Evolutionary conservation across 2,797 vertebrate species (phyloP).

Genomic region (Pseudochaenichthys georgianus): DNA sequence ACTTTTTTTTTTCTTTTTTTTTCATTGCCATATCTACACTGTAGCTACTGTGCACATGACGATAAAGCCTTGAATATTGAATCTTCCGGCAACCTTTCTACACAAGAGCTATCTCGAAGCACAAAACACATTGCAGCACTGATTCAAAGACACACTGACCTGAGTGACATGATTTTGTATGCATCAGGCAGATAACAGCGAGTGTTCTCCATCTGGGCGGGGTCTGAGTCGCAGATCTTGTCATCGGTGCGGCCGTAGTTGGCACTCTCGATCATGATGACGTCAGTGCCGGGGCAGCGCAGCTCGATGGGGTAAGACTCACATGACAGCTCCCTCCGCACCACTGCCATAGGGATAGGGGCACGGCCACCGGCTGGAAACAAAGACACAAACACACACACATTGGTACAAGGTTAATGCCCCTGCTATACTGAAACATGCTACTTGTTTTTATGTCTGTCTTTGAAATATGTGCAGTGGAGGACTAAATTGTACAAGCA

Average conservation of each 20-base stretch:
- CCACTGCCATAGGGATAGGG: slow-evolving; percentile 98
- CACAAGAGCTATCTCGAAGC: not conserved
- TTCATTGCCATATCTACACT: too few relatives aligned
- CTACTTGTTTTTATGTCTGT: slow-evolving; percentile 11
- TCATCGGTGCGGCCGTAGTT: slow-evolving; percentile 99
- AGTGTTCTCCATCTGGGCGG: slow-evolving; percentile 99
- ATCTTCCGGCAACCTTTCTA: not conserved
- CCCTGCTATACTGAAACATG: not conserved
- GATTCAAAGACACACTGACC: slow-evolving; percentile 78
- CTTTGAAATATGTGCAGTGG: slow-evolving; percentile 24
- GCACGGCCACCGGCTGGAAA: slow-evolving; percentile 92
- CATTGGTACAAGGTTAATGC: not conserved
- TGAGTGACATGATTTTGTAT: slow-evolving; percentile 99
- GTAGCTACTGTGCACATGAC: too few relatives aligned
- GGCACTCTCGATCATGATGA: slow-evolving; percentile 99
- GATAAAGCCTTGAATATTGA: not conserved
- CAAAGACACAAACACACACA: slow-evolving; percentile 28
- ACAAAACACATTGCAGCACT: not conserved
- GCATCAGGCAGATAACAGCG: slow-evolving; percentile 98
- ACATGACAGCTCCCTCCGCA: slow-evolving; percentile 97
- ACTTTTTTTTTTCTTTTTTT: too few relatives aligned
- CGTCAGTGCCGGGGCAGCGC: slow-evolving; percentile 97
- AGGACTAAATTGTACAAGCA: slow-evolving; percentile 47
- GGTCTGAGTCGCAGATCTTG: slow-evolving; percentile 99
- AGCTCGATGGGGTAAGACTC: slow-evolving; percentile 99